A percentile compares a stretch with the other conserved stretches of the same genome.
Conservation (phyloP, 2,113 vertebrate species). For the Urocolius indicus region DNA sequence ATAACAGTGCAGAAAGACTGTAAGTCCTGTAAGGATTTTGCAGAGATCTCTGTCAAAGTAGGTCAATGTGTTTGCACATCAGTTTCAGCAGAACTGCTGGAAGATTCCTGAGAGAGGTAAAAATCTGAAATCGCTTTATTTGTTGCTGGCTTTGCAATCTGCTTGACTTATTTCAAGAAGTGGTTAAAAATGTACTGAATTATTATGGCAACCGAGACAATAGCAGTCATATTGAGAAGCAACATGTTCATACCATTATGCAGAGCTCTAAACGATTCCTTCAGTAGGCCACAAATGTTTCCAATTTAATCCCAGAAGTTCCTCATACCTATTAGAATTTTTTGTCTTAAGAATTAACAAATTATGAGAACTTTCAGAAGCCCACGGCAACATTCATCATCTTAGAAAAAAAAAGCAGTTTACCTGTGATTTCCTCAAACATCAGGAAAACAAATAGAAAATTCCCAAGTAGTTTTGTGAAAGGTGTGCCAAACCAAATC, state of each 20-base stretch:
- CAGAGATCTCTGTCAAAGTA: conserved; percentile 20
- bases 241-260: background rate
- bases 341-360: conserved; percentile 3
- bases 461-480: background rate
- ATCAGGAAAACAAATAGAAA: background rate
- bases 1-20: background rate
- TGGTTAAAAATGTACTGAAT: background rate
- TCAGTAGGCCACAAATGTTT: background rate
- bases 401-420: background rate
- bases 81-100: conserved; percentile 19
- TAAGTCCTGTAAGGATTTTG: background rate
- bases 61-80: background rate
- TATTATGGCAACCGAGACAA: conserved; percentile 21
- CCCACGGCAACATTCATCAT: background rate
- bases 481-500: background rate
- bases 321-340: background rate
- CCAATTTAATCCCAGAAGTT: background rate
- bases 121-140: conserved; percentile 41
- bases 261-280: conserved; percentile 3
- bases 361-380: background rate
- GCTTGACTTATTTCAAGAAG: background rate
- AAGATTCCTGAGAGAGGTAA: conserved; percentile 7
- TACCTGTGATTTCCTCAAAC: background rate
- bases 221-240: background rate
- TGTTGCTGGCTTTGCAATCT: conserved; percentile 1